Conservation (phyloP, 2,797 vertebrate genomes). For the Poeciliopsis infans region DNA sequence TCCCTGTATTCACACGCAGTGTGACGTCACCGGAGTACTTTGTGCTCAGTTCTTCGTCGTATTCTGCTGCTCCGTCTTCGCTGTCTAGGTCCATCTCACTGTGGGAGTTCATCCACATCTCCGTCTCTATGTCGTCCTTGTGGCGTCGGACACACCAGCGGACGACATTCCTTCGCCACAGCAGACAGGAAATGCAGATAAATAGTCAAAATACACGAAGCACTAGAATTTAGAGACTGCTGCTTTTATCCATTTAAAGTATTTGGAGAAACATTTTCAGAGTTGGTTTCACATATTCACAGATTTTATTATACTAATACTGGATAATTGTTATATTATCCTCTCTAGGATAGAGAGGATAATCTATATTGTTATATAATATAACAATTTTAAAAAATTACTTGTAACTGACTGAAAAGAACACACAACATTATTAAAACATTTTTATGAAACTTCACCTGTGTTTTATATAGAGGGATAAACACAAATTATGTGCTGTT, state of each 20-base stretch:
- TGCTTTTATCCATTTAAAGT: background rate
- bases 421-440: background rate
- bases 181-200: background rate
- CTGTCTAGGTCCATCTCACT: conserved; percentile 45
- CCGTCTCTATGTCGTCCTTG: conserved; percentile 62
- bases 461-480: no score
- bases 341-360: no score
- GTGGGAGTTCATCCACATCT: conserved; percentile 70
- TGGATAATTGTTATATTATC: no score
- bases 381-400: background rate
- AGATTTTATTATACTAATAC: background rate
- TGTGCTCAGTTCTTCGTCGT: conserved; percentile 39
- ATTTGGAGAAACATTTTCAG: background rate
- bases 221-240: background rate
- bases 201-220: background rate
- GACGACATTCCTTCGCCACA: conserved; percentile 39
- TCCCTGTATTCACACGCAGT: conserved; percentile 58
- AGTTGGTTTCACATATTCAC: background rate
- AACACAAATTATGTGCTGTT: no score
- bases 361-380: no score
- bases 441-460: no score
- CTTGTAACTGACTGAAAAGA: background rate
- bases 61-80: conserved; percentile 14
- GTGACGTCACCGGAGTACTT: conserved; percentile 62
- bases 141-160: conserved; percentile 33